Evolutionary conservation across 2,797 vertebrate genomes (phyloP).

Genomic region (Anabacerthia variegaticeps): DNA sequence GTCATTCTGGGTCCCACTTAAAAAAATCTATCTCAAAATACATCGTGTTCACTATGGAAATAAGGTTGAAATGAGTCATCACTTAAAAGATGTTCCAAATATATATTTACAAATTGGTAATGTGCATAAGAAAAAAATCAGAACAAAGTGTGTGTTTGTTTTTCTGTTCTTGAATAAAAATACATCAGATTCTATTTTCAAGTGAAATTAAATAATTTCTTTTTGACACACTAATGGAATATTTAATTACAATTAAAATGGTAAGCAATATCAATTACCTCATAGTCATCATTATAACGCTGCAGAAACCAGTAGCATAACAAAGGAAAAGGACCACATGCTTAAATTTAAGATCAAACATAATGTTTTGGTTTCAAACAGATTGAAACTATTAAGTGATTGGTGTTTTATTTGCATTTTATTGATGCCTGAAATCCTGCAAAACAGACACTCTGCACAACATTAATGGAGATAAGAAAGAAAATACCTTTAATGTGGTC

Average conservation of each 20-base stretch:
- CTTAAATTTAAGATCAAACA: not conserved
- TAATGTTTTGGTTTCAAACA: not conserved
- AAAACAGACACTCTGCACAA: no score
- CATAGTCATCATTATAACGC: not conserved
- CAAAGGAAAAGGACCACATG: not conserved
- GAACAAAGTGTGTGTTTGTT: not conserved
- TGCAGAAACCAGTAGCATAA: not conserved
- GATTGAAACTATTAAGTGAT: not conserved
- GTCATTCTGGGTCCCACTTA: not conserved
- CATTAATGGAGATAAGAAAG: no score
- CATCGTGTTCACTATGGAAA: not conserved
- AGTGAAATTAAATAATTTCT: not conserved
- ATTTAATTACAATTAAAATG: not conserved
- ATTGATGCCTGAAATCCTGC: no score
- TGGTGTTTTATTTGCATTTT: not conserved
- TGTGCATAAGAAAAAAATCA: not conserved
- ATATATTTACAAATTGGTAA: not conserved
- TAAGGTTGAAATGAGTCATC: slow-evolving; percentile 22
- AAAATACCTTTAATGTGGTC: no score
- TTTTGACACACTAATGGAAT: not conserved
- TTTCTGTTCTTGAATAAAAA: not conserved
- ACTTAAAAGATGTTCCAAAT: not conserved
- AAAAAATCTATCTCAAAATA: slow-evolving; percentile 37
- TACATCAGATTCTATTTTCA: not conserved
- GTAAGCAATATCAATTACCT: not conserved